Conservation (phyloP, 1,140 invertebrate species). For the Mercenaria mercenaria region DNA sequence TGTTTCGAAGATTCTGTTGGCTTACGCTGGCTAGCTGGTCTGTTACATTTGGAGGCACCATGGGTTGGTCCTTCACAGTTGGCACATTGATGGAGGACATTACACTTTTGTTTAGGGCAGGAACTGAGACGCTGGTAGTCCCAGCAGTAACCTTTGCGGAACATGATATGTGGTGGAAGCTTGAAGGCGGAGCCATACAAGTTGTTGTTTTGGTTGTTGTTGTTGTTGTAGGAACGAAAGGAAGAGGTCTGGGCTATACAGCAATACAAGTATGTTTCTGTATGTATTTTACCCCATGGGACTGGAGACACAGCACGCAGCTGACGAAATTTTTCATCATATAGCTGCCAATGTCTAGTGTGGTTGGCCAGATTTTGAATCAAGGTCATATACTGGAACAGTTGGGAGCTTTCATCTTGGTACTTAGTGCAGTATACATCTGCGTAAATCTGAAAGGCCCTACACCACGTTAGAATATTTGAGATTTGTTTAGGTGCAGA, state of each 20-base stretch:
- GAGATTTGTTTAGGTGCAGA: neutral
- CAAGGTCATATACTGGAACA: neutral
- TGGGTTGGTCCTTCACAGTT: conserved; percentile 6
- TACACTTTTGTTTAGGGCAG: neutral
- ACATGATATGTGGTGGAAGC: neutral
- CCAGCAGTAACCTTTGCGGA: conserved; percentile 24
- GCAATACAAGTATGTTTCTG: conserved; percentile 6
- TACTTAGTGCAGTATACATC: neutral
- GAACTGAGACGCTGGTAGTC: neutral
- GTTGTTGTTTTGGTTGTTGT: neutral
- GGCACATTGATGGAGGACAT: neutral
- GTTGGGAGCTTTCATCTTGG: neutral
- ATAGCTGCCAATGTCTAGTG: neutral
- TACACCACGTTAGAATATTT: neutral
- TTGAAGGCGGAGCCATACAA: neutral
- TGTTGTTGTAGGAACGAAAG: neutral
- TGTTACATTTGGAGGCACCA: neutral
- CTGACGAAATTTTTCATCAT: neutral
- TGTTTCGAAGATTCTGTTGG: neutral
- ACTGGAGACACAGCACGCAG: neutral
- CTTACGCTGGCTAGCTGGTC: neutral
- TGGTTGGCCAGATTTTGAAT: neutral
- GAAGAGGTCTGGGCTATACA: neutral
- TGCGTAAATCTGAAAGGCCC: neutral
- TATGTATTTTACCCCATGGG: neutral